phyloP scores from a whole-genome alignment of 2,113 vertebrate species.

The Bubo scandiacus region DNA sequence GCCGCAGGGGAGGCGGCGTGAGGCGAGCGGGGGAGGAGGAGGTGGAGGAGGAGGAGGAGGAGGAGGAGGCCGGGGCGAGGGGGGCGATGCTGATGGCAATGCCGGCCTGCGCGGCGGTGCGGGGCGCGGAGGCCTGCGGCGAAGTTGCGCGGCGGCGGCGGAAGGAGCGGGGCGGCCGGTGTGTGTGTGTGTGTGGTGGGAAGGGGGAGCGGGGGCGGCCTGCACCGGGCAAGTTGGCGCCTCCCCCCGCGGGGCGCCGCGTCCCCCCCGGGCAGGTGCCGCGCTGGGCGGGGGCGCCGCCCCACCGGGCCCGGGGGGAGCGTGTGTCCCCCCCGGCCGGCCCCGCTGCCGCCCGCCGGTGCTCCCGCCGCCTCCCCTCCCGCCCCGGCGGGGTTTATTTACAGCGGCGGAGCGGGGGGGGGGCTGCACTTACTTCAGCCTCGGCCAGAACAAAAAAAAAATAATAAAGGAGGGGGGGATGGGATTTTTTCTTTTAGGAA shows the following conservation, averaged over 20 bases:
- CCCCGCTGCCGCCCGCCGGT: not conserved
- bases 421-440: conserved; percentile 23
- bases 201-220: not conserved
- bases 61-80: not conserved
- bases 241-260: too few relatives aligned
- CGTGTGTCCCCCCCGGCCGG: not conserved
- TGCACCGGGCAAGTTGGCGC: not conserved
- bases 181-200: not conserved
- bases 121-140: not conserved
- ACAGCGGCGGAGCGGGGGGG: not conserved
- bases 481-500: not conserved
- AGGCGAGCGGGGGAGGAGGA: not conserved
- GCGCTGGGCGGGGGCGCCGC: not conserved
- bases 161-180: not conserved
- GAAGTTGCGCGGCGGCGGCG: not conserved
- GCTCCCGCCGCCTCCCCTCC: not conserved
- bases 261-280: not conserved
- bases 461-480: not conserved
- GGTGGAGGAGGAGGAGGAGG: too few relatives aligned
- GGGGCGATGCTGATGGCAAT: not conserved
- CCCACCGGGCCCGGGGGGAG: not conserved
- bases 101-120: not conserved
- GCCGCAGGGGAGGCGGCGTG: not conserved
- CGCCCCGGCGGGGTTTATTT: not conserved
- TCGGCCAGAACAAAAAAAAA: conserved; percentile 61